Percentiles rank a stretch among this genome's conserved stretches.
phyloP scores from a whole-genome alignment of 1,140 invertebrate species.

The Rhizoglyphus robini region DNA sequence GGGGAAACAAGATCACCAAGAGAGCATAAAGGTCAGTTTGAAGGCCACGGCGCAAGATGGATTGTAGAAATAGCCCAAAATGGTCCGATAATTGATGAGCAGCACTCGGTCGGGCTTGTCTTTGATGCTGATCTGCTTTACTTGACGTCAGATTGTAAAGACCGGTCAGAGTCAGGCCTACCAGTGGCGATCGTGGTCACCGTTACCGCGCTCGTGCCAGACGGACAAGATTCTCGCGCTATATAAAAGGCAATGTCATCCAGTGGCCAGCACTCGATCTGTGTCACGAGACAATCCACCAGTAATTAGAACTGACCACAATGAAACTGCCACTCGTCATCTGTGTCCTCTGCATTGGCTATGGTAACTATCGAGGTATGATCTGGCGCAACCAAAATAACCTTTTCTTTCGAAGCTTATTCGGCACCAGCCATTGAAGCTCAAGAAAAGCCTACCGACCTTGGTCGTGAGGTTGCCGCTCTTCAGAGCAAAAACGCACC shows the following conservation, averaged over 20 bases:
- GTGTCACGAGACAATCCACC: neutral
- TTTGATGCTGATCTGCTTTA: no score
- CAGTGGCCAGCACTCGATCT: neutral
- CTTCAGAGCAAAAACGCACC: neutral
- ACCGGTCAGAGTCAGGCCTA: neutral
- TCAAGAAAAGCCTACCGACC: neutral
- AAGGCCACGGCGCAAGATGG: neutral
- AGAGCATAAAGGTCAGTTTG: neutral
- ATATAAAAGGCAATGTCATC: constrained; percentile 7
- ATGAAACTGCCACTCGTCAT: neutral
- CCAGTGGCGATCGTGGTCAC: neutral
- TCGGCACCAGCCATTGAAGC: neutral
- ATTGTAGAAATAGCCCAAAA: neutral
- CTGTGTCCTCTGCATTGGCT: neutral
- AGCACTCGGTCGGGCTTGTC: no score
- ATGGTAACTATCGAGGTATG: constrained; percentile 2
- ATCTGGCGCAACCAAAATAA: neutral
- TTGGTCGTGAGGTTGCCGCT: neutral
- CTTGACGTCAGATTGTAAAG: neutral
- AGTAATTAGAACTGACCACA: neutral
- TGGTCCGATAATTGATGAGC: neutral
- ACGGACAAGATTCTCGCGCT: neutral
- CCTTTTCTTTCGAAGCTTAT: neutral
- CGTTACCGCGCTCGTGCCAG: neutral
- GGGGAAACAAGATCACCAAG: neutral